Conservation (phyloP, 2,888 invertebrate genomes). For the Ligdia adustata region DNA sequence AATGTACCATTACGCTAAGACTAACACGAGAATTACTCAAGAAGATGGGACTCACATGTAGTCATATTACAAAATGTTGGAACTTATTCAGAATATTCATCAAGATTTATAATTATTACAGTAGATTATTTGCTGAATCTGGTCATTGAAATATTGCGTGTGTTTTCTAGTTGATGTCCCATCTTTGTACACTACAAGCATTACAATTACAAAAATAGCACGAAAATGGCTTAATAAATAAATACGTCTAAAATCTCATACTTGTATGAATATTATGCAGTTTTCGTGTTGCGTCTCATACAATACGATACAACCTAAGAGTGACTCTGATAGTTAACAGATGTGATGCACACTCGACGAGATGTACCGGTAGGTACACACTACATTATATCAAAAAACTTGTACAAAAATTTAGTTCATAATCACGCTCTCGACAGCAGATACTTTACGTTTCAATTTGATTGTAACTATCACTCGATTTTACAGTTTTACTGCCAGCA, state of each 20-base stretch:
- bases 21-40: slow-evolving; percentile 68
- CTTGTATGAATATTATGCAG: slow-evolving; percentile 68
- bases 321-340: slow-evolving; percentile 47
- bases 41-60: slow-evolving; percentile 29
- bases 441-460: slow-evolving; percentile 72
- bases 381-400: slow-evolving; percentile 62
- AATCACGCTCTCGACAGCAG: slow-evolving; percentile 48
- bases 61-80: too few species aligned
- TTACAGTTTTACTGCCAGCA: slow-evolving; percentile 82
- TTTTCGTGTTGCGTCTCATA: slow-evolving; percentile 63
- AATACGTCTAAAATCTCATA: slow-evolving; percentile 71
- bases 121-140: too few species aligned
- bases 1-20: slow-evolving; percentile 59
- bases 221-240: slow-evolving; percentile 74
- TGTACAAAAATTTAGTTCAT: slow-evolving; percentile 74
- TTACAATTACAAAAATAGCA: slow-evolving; percentile 78
- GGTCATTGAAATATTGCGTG: too few species aligned
- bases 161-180: too few species aligned
- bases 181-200: slow-evolving; percentile 59
- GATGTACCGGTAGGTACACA: slow-evolving; percentile 32
- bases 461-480: slow-evolving; percentile 82
- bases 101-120: too few species aligned
- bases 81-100: too few species aligned
- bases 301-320: slow-evolving; percentile 39
- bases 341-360: slow-evolving; percentile 49